Evolutionary conservation across 2,797 vertebrate species (phyloP).

Genomic region (Varecia variegata): DNA sequence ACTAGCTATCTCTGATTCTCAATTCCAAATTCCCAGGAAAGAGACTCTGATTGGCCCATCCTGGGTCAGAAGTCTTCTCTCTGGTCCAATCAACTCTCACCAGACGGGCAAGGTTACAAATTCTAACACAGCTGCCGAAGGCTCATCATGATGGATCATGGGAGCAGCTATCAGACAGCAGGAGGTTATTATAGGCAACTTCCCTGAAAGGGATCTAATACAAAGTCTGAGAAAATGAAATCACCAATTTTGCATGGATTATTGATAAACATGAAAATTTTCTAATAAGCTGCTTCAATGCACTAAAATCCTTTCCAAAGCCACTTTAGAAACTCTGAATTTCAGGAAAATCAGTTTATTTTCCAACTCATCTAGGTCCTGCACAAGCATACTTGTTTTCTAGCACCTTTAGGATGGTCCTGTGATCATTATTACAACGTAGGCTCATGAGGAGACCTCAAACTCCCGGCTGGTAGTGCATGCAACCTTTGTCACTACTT

Average conservation of each 20-base stretch:
- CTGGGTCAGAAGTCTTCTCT: background rate
- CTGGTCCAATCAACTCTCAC: background rate
- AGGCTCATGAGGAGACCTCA: slow-evolving; percentile 41
- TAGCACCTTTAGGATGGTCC: slow-evolving; percentile 24
- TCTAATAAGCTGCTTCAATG: background rate
- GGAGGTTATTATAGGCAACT: background rate
- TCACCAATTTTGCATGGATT: background rate
- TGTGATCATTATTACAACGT: background rate
- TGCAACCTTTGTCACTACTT: background rate
- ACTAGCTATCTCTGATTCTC: background rate
- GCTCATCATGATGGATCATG: background rate
- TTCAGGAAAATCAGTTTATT: background rate
- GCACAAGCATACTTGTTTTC: background rate
- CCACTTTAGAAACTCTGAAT: background rate
- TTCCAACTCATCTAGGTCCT: background rate
- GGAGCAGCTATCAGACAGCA: background rate
- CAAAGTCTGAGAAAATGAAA: background rate
- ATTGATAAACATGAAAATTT: background rate
- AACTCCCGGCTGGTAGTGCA: slow-evolving; percentile 7
- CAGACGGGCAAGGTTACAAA: background rate
- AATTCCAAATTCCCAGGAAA: background rate
- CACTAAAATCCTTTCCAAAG: background rate
- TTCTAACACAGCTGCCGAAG: background rate
- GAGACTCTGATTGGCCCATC: background rate
- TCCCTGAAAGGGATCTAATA: background rate